A percentile compares a stretch with the other conserved stretches of the same genome.
Evolutionary conservation across 2,113 vertebrate genomes (phyloP).

Genomic region (Collichthys lucidus): DNA sequence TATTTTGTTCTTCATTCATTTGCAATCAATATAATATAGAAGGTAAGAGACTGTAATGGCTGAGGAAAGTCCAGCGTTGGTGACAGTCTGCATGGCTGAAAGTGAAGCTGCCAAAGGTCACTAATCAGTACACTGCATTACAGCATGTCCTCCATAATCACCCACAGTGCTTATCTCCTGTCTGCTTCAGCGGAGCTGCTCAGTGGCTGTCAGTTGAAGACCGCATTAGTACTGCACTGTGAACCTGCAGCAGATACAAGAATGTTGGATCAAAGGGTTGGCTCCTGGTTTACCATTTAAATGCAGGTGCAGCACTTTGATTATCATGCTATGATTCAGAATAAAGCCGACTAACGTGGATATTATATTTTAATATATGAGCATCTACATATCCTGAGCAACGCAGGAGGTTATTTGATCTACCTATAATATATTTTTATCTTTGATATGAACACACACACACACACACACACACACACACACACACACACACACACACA

Average conservation of each 20-base stretch:
- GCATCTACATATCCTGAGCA: neutral
- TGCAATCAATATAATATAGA: neutral
- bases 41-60: neutral
- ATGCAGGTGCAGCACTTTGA: neutral
- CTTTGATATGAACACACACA: conserved; percentile 10
- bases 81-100: neutral
- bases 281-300: neutral
- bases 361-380: no score
- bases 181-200: neutral
- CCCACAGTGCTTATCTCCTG: neutral
- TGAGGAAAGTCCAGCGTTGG: neutral
- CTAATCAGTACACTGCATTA: neutral
- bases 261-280: neutral
- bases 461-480: no score
- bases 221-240: neutral
- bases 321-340: neutral
- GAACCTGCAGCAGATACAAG: neutral
- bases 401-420: neutral
- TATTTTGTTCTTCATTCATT: neutral
- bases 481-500: no score
- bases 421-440: neutral
- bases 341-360: neutral
- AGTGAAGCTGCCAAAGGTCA: conserved; percentile 2
- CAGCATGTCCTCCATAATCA: neutral
- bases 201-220: neutral